Evolutionary conservation across 2,113 vertebrate species (phyloP), one percentile per base, ranked within the genome.

Genomic region (Clarias macrocephalus): DNA sequence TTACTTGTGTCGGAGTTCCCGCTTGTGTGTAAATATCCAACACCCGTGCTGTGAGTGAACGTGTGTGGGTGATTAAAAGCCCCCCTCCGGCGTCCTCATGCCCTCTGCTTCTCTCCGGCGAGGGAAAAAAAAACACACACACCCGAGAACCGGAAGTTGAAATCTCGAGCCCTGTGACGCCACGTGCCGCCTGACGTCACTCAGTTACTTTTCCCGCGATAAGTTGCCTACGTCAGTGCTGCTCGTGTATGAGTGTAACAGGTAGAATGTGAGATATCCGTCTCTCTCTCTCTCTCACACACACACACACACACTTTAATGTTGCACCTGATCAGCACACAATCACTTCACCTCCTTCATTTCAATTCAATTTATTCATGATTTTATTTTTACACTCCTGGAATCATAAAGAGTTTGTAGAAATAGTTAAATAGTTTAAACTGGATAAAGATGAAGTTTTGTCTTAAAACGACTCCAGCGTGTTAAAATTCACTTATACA

Each of bases 81-180:
- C 57, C 91, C 85, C 83, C 33, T 87, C 70, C 52, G 86, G 85
- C 54, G 89, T 85, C 87, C 82, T 83, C 91, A 30, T 81, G 85
- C 75, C 92, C 94, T 94, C 92, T 93, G 84, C 83, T 62, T 89
- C 92, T 91, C 8, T 91, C 91, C 88, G 90, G 91, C 91, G 73
- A 83, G 85, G 84, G 60, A 85, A 85, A 89, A 92, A 93, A 21
- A 75, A 56, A 16, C 1, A 73, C 1, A 70, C 68, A 72, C 0
- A 93, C 52, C 70, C 65, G 84, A 54, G 56, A 79, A 86, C 89
- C 57, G 80, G 60, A 80, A 73, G 81, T 75, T 16, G n/a, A 63
- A 59, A 70, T 86, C 37, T 56, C 83, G 90, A 91, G 85, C 88
- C 8, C 28, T 3, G 37, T 48, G 77, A 7, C 1, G 28, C 73